Evolutionary conservation across 2,797 vertebrate genomes (phyloP), one percentile per base, ranked within the genome.

Genomic region (Knipowitschia caucasica): DNA sequence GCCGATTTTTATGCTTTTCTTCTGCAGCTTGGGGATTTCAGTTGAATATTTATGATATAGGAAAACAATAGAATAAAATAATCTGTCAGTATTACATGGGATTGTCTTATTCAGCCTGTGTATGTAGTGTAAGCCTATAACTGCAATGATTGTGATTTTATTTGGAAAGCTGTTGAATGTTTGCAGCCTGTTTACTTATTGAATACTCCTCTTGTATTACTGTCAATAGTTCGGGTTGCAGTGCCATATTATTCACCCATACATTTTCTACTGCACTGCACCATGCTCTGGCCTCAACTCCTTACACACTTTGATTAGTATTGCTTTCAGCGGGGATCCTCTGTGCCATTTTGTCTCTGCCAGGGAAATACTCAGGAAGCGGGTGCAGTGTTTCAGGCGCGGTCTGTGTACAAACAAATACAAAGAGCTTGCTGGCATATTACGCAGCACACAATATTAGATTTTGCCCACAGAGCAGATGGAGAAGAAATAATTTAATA

Each of bases 261-360:
- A 38, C 3, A 26, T 51, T 51, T 27, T 68, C 49, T 40, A 11
- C 52, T 65, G 69, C 60, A 69, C 35, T 76, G 75, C 70, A 71
- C 62, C 61, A 67, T 40, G 39, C 62, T 58, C 59, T 14, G 39
- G 11, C 57, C 54, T 60, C 51, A 12, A 26, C 52, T 15, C 43
- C 18, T 40, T 10, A 45, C 66, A 55, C 30, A 43, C 59, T 69
- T 59, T 33, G 52, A 66, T 81, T 75, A 71, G 64, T 50, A 52
- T 53, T 60, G 77, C 59, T 71, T 67, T 68, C 43, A 29, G 45
- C 21, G 12, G 29, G 56, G 51, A 36, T 18, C 33, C 55, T 53
- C 20, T 0, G 50, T 54, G 57, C 57, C 46, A 39, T 36, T 56
- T 55, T 56, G 34, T 56, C 31, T 31, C 46, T 58, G 58, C 57